Base-by-base conservation (phyloP, 2,888 invertebrate species). In the Crioceris asparagi region DNA sequence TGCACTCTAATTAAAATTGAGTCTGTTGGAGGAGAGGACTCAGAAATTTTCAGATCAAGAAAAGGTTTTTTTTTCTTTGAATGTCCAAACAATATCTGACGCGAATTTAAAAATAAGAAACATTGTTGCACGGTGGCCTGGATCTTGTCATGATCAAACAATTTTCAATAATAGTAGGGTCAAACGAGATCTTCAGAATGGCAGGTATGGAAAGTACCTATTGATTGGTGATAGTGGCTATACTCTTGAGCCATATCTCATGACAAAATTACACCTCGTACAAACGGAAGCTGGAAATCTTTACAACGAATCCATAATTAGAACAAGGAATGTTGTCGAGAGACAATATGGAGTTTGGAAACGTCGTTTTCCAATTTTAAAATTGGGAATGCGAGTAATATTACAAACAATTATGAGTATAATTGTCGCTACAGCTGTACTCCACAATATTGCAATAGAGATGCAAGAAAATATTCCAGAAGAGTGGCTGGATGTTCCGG, bases 171-270 rank as follows among this genome's bases (percentile, higher is more conserved):
- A 18, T 18, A 11, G 11, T 3, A n/a, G 14, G 7, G 3, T 32
- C n/a, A 4, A 11, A n/a, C 17, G 14, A 8, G 4, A 18, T 8
- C 19, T 49, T 41, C 43, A 47, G 40, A 32, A 23, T n/a, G 42
- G 43, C 17, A 36, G 39, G 25, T 42, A 45, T 26, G 35, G 23
- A 6, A 37, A 46, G 34, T 18, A 36, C 27, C 26, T 48, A 14
- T 33, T 50, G 25, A 21, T 48, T 8, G 53, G 51, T 10, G 52
- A 53, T 34, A 46, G 47, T 46, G 51, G 51, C 11, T 55, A 54
- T 42, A 40, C 49, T 7, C 18, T 52, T 14, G 43, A 44, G 39
- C 36, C 40, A 17, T 55, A 54, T 41, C 41, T 51, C 6, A 23
- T 53, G 11, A 46, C 45, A 38, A 38, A 43, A 4, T 29, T 49